Conservation (phyloP, 2,113 vertebrate genomes). For the Oncorhynchus clarkii region DNA sequence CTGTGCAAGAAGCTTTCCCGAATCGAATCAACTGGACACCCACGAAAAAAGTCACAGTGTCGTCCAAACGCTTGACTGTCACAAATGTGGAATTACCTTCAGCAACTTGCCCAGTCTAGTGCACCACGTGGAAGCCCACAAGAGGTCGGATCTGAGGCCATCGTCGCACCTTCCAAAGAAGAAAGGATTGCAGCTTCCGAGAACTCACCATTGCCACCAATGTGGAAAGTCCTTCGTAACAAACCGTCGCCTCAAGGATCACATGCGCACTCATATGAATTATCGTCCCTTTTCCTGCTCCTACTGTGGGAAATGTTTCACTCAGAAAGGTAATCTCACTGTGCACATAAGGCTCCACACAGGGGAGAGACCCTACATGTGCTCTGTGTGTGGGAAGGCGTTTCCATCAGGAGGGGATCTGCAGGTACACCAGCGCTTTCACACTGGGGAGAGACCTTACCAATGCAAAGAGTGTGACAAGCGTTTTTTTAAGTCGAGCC, state of each 20-base stretch:
- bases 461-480: too few relatives aligned
- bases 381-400: conserved; percentile 67
- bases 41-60: too few relatives aligned
- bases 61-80: too few relatives aligned
- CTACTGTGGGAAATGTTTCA: conserved; percentile 67
- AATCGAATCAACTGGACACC: too few relatives aligned
- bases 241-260: conserved; percentile 65
- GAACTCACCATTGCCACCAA: conserved; percentile 68
- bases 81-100: conserved; percentile 26
- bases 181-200: conserved; percentile 69
- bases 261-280: conserved; percentile 66
- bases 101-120: conserved; percentile 56
- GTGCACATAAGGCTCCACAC: conserved; percentile 69
- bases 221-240: conserved; percentile 68
- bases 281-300: conserved; percentile 66
- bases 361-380: conserved; percentile 66
- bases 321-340: conserved; percentile 66
- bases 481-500: too few relatives aligned
- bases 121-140: conserved; percentile 65
- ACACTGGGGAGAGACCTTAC: too few relatives aligned
- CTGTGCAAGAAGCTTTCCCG: conserved; percentile 20
- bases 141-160: conserved; percentile 59
- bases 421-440: too few relatives aligned
- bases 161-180: conserved; percentile 69
- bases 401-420: conserved; percentile 17